Evolutionary conservation across 1,140 invertebrate genomes (phyloP), one percentile per base, ranked within the genome.

Genomic region (Lasioglossum albipes): DNA sequence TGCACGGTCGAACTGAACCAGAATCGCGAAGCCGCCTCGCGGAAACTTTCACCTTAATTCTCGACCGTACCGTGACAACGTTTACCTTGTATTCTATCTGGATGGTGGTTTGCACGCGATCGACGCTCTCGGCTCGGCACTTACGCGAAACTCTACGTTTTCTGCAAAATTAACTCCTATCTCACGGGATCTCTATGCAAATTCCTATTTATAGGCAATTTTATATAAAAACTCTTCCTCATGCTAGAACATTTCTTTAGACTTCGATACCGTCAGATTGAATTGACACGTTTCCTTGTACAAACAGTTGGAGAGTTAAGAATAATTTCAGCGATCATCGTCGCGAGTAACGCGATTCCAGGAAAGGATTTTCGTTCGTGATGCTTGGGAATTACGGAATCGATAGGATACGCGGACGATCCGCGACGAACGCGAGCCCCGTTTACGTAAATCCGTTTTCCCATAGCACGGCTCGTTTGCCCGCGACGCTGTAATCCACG

Each of bases 381-480:
- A 20, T 27, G 12, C 66, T 45, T 18, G 74, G 42, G 13, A 70
- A 70, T 31, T 49, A 22, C n/a, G 7, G 5, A 75, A 75, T 75
- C 73, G 62, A 75, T 75, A 27, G 73, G 42, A 22, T n/a, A 66
- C 22, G 16, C 62, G 73, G 54, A 12, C 54, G 54, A 49, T 6
- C 22, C 61, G 27, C 10, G 52, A 7, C 1, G 67, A 41, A 57
- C 22, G 64, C 59, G 27, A 2, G 45, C 18, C 18, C 45, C 49
- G n/a, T 81, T 85, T 72, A 62, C 77, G 64, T 36, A 76, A 87
- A 73, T 82, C 75, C 49, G 42, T 80, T 66, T 81, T 78, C 78
- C 45, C 76, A 78, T 83, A 61, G 75, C 68, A 82, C 59, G 72
- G 65, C 59, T 86, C 67, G 79, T 82, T 82, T 75, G 45, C 16